Base-by-base conservation (phyloP, 2,888 invertebrate genomes). In the Dasypogon diadema region DNA sequence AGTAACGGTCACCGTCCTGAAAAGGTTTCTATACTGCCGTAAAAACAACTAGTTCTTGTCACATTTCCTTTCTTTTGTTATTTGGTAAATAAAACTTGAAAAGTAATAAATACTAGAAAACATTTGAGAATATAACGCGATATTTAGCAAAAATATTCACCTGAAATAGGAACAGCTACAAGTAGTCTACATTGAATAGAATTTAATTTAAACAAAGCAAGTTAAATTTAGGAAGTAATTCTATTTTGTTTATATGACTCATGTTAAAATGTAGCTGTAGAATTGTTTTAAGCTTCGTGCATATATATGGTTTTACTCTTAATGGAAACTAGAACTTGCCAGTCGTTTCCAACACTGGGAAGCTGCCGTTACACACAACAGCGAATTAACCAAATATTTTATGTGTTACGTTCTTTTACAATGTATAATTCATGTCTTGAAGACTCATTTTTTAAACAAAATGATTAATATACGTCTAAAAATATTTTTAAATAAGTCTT, bases 321-420 rank as follows among this genome's bases (percentile, higher is more conserved):
- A 65, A 46, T 65, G 65, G 65, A 65, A 65, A 65, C 65, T 65
- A 65, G 65, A 65, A 46, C 48, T 46, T 65, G 46, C 65, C 65
- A 65, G 65, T 65, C 65, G 65, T 65, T 65, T 65, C 65, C 65
- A 65, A 65, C 65, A 65, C 65, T 65, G 65, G 65, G 65, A 65
- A 65, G 65, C 65, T 65, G 65, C 48, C 46, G 65, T 21, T 65
- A 48, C 26, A 37, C 65, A 65, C 24, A 46, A 65, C 65, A 65
- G 65, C 65, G 22, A 12, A 37, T 65, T 46, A 48, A 46, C 65
- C 2, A 12, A 42, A 46, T 42, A 46, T 24, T 65, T 51, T 21
- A 51, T n/a, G 51, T 21, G 42, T 65, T 65, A 65, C 46, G 65
- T 65, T 65, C 65, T 65, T 46, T 65, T 65, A 65, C 48, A 48